Evolutionary conservation across 2,888 invertebrate species (phyloP), one percentile per base, ranked within the genome.

Genomic region (Napeogenes inachia): DNA sequence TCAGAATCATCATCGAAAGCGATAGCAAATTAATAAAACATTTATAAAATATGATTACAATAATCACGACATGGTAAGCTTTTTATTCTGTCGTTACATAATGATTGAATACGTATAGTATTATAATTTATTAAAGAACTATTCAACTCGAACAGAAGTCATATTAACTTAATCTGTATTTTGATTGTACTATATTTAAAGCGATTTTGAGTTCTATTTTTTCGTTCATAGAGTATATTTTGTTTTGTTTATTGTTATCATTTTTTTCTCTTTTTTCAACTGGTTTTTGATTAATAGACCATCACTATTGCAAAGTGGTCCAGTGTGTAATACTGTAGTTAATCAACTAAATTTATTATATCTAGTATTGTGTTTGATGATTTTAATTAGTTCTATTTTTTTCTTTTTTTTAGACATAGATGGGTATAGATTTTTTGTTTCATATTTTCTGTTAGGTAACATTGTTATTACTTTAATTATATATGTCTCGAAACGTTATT

Each of bases 121-220:
- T 1, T 21, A 47, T 59, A 62, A 59, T 62, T 59, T 45, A 62
- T 62, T 60, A 61, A 13, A 54, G 56, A 59, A 62, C 54, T 55
- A 71, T 70, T 65, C 65, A 67, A 57, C 55, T 30, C 56, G 59
- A 59, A 70, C 67, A 68, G 69, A 61, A 70, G 69, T 70, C 67
- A 57, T 35, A 35, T 35, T 35, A 35, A 5, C 6, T 35, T 35
- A 21, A 60, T 68, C 63, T 60, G 53, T 61, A 59, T 64, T 65
- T 65, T 63, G 47, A 45, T 56, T 61, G 21, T 54, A 57, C 53
- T 33, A 45, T 57, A 13, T 30, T 21, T 8, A 21, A 42, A 10
- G 10, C 3, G 4, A 35, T 35, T 54, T 35, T 42, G 3, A 61
- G 45, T 50, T 54, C 60, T 63, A 63, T 33, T 1, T 0, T 1